phyloP scores from a whole-genome alignment of 2,113 vertebrate species.

The Cephalopterus ornatus region DNA sequence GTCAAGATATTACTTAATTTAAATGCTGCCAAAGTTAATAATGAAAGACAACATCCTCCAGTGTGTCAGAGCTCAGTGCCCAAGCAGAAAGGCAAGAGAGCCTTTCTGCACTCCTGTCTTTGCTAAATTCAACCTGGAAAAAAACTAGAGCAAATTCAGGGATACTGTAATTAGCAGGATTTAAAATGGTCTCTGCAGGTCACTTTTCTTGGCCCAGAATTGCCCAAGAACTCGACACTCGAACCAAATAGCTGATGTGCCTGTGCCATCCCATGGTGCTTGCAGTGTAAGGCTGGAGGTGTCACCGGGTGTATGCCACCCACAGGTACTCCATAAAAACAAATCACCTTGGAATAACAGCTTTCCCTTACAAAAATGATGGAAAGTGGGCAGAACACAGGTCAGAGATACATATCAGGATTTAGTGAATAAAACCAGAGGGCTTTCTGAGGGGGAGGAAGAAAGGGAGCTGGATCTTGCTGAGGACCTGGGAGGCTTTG shows the following conservation, averaged over 20 bases:
- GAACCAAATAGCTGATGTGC: not conserved
- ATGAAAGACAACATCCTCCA: slow-evolving; percentile 1
- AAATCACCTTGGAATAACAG: not conserved
- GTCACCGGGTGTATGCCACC: not conserved
- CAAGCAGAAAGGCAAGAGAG: not conserved
- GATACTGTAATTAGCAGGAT: slow-evolving; percentile 23
- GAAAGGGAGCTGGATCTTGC: not conserved
- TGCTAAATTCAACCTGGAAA: slow-evolving; percentile 23
- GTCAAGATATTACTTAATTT: slow-evolving; percentile 67
- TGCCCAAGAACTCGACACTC: not conserved
- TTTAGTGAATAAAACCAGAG: not conserved
- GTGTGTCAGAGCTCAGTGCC: not conserved
- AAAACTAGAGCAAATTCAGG: slow-evolving; percentile 27
- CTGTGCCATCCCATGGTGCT: not conserved
- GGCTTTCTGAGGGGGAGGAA: not conserved
- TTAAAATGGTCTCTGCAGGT: slow-evolving; percentile 17
- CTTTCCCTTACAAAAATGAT: not conserved
- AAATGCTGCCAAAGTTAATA: slow-evolving; percentile 58
- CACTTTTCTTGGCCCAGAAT: slow-evolving; percentile 29
- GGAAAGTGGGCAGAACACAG: not conserved
- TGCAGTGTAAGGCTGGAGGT: not conserved
- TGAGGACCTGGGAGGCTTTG: not conserved
- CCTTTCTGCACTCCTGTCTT: not conserved
- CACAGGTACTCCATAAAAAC: not conserved
- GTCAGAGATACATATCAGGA: not conserved